Conservation (phyloP, 1,140 invertebrate genomes). For the Pentalonia nigronervosa region DNA sequence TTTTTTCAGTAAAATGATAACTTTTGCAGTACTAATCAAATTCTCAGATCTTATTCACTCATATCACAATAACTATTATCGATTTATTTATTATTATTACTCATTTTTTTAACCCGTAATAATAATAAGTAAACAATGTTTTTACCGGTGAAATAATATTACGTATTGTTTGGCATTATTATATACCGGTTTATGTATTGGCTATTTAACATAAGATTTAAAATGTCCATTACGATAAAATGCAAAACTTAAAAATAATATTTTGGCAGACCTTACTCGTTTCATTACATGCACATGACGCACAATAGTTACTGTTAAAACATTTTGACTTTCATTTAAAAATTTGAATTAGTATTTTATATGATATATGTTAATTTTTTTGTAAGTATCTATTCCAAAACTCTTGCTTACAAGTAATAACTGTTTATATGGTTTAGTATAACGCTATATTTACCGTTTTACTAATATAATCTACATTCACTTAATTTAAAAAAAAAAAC, state of each 20-base stretch:
- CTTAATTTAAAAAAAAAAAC: too few species aligned
- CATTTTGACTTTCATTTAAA: neutral
- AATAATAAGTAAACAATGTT: neutral
- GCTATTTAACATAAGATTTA: neutral
- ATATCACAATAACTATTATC: neutral
- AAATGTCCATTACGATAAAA: neutral
- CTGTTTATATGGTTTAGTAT: too few species aligned
- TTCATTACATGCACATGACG: neutral
- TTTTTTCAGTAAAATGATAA: too few species aligned
- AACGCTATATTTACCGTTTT: neutral
- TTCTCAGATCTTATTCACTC: neutral
- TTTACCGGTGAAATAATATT: neutral
- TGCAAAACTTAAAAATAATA: neutral
- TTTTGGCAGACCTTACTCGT: neutral
- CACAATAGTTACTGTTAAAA: neutral
- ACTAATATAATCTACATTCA: too few species aligned
- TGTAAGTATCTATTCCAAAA: too few species aligned
- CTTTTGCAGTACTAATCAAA: neutral
- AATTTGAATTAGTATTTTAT: neutral
- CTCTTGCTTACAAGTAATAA: too few species aligned
- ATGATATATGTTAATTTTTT: too few species aligned
- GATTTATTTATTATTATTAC: neutral
- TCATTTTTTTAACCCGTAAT: neutral
- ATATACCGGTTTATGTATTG: neutral
- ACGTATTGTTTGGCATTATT: too few species aligned